A percentile compares a stretch with the other conserved stretches of the same genome.
phyloP scores from a whole-genome alignment of 2,797 vertebrate species.

The Hippoglossus hippoglossus region DNA sequence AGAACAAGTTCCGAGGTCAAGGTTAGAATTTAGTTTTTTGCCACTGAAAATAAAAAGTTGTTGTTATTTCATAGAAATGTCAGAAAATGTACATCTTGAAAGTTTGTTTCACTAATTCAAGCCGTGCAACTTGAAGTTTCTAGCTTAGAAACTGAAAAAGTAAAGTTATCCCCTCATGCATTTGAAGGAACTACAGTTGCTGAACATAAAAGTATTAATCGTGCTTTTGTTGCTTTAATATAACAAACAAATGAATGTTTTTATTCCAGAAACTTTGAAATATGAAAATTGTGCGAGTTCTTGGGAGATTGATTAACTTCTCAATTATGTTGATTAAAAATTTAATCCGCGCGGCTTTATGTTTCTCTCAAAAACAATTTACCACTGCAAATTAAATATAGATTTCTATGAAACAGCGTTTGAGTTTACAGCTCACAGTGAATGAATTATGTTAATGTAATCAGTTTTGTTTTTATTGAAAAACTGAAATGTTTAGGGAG shows the following conservation, averaged over 20 bases:
- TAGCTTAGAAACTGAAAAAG: too few relatives aligned
- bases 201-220: not conserved
- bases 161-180: too few relatives aligned
- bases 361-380: not conserved
- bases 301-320: not conserved
- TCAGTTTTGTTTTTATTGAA: not conserved
- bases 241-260: not conserved
- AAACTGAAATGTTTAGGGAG: not conserved
- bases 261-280: not conserved
- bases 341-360: not conserved
- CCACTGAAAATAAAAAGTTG: too few relatives aligned
- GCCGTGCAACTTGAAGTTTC: too few relatives aligned
- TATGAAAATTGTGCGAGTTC: not conserved
- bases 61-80: too few relatives aligned
- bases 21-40: too few relatives aligned
- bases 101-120: too few relatives aligned
- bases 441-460: not conserved
- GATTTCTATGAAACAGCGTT: not conserved
- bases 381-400: not conserved
- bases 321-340: constrained; percentile 2
- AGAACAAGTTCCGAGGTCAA: too few relatives aligned
- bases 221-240: not conserved
- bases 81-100: too few relatives aligned
- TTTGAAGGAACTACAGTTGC: too few relatives aligned
- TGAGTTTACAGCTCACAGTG: not conserved